Evolutionary conservation across 2,888 invertebrate genomes (phyloP), one percentile per base, ranked within the genome.

Genomic region (Athrips mouffetella): DNA sequence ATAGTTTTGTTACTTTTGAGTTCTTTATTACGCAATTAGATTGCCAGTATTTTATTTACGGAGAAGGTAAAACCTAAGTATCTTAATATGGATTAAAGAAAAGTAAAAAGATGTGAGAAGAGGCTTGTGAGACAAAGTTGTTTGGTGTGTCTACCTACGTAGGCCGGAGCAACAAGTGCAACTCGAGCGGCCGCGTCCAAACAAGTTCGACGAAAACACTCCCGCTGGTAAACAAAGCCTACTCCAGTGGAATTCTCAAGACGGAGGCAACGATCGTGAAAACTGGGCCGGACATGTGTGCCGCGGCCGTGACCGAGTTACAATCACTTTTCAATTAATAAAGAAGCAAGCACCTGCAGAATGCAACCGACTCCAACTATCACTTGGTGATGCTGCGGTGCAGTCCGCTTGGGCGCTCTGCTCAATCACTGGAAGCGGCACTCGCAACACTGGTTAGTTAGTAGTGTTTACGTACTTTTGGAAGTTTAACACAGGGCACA

Each of bases 301-400:
- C 76, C 76, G 76, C 82, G 85, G 81, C 87, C 86, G 80, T 86
- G 87, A 80, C 87, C 87, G 79, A 75, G 67, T 81, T 85, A 84
- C 87, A 85, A 85, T 86, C 87, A 87, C 87, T 87, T 87, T 87
- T 86, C 85, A 83, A 85, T 84, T 84, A 87, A 84, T 83, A 82
- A 83, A 83, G 73, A 82, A 80, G 73, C 73, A 64, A 78, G 78
- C 86, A 86, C 86, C 86, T 85, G 85, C 79, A 78, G 79, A 81
- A 78, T 80, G 79, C 79, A 81, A 80, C 76, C 76, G 76, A 78
- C 75, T 76, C 78, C 65, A 63, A 72, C 60, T 67, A 70, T 66
- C 73, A 68, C 70, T 66, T 57, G 62, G 59, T 56, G 65, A 63
- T 65, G 65, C 37, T 37, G 21, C 21, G 69, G 68, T n/a, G n/a